Evolutionary conservation across 1,140 invertebrate species (phyloP), one percentile per base, ranked within the genome.

Genomic region (Lanistes nyassanus): DNA sequence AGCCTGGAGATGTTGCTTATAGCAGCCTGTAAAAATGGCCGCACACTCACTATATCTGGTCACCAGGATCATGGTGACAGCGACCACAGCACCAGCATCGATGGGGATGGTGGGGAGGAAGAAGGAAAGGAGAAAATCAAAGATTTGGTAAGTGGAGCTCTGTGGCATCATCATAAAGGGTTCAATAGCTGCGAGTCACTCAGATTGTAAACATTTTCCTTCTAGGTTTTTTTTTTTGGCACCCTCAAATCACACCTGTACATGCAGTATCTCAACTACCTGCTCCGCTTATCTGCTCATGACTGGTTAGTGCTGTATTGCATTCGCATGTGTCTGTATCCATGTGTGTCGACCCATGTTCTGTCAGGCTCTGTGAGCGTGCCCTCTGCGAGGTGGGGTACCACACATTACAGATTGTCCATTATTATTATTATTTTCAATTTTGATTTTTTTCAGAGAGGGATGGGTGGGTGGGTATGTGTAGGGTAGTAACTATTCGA

Each of bases 1-100:
- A 94, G 93, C 87, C 90, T 98, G 60, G 90, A 94, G 51, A 89
- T 93, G 81, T 91, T 94, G 29, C 90, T 97, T 65, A 91, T 93
- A 81, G 84, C 88, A 39, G 80, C 81, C 79, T 91, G 91, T 68
- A 91, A 91, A 77, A 91, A 92, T 3, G 94, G 93, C 0, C 92
- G 93, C 19, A 26, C 69, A 21, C 34, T 84, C 5, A 74, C 74
- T 23, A 73, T 86, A 53, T 78, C 74, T 21, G 81, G 77, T 60
- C 77, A 82, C 21, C 71, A 75, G 23, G 23, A 36, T 16, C 68
- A 76, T 34, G 76, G 67, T 58, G 82, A 83, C 42, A 31, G 53
- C 1, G 82, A 83, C 53, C 68, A 79, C 62, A 81, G 76, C 51
- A 80, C 78, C 37, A 80, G 80, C 67, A 47, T 47, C 9, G 76